Evolutionary conservation across 1,140 invertebrate genomes (phyloP).

Genomic region (Armadillidium nasatum): DNA sequence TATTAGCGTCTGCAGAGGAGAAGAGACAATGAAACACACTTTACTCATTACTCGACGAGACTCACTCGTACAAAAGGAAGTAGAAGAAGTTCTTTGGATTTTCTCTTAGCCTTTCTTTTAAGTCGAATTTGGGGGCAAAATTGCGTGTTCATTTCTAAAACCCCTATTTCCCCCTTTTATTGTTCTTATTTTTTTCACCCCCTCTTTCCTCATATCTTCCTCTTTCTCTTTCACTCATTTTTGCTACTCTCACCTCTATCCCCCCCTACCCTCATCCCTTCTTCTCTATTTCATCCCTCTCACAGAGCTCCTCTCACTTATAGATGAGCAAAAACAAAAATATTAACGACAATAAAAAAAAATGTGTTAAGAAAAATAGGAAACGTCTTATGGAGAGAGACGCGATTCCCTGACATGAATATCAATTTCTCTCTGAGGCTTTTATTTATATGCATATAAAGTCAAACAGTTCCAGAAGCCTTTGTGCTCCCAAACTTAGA

Average conservation of each 20-base stretch:
- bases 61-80: neutral
- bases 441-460: conserved; percentile 4
- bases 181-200: no score
- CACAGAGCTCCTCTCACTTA: neutral
- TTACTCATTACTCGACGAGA: conserved; percentile 5
- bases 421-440: neutral
- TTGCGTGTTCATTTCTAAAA: neutral
- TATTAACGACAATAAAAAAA: neutral
- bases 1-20: neutral
- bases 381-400: neutral
- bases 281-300: neutral
- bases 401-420: neutral
- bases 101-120: neutral
- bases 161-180: no score
- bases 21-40: conserved; percentile 6
- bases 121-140: neutral
- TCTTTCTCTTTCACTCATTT: no score
- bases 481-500: no score
- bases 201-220: no score
- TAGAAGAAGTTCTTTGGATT: no score
- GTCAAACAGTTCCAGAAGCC: no score
- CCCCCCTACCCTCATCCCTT: no score
- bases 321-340: conserved; percentile 2
- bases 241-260: no score
- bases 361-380: neutral